phyloP scores from a whole-genome alignment of 2,113 vertebrate species.

The Oxygymnocypris stewartii region DNA sequence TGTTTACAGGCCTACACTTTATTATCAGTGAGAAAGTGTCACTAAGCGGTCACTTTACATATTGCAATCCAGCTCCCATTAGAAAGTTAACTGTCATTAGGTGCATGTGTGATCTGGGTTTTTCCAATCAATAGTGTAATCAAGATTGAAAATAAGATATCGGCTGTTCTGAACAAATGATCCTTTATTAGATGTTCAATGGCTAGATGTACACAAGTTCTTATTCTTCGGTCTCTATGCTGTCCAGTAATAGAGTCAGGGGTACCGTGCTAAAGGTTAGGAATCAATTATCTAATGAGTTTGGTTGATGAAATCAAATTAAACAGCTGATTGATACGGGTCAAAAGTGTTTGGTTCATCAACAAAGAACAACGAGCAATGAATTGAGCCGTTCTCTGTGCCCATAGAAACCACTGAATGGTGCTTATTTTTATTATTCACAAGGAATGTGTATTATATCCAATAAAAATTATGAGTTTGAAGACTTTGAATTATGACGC shows the following conservation, averaged over 20 bases:
- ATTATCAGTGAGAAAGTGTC: not conserved
- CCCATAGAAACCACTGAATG: not conserved
- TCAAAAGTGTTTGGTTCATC: conserved; percentile 11
- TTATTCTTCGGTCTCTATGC: conserved; percentile 22
- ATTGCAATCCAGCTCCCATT: not conserved
- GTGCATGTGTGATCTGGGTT: not conserved
- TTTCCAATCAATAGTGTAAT: not conserved
- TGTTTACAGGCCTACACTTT: not conserved
- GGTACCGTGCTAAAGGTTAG: not conserved
- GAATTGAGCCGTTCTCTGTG: not conserved
- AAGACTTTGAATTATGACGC: not conserved
- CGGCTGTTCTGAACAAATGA: conserved; percentile 7
- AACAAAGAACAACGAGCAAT: not conserved
- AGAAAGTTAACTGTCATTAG: conserved; percentile 19
- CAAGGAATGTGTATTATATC: not conserved
- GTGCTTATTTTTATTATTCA: not conserved
- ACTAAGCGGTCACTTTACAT: not conserved
- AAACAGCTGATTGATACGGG: conserved; percentile 29
- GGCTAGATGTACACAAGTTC: not conserved
- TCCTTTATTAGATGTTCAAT: not conserved
- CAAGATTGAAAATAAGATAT: conserved; percentile 22
- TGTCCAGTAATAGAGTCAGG: conserved; percentile 27
- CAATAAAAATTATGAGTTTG: not conserved
- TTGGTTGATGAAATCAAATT: conserved; percentile 46
- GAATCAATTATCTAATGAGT: conserved; percentile 47